A percentile compares a stretch with the other conserved stretches of the same genome.
Conservation (phyloP, 2,113 vertebrate species). For the Ginglymostoma cirratum region DNA sequence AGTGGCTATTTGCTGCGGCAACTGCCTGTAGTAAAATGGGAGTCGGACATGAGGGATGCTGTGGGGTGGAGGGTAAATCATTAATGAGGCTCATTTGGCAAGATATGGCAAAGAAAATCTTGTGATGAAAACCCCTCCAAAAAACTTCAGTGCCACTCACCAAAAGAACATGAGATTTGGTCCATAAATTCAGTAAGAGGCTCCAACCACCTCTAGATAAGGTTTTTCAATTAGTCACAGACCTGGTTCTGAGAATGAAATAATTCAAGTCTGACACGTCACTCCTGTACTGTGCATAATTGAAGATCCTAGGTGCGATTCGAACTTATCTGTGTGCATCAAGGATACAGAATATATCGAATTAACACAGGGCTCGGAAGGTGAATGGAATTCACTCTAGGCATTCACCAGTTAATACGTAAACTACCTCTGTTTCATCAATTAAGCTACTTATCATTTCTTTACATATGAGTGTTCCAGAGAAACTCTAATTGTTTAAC, state of each 20-base stretch:
- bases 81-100: no score
- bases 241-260: background rate
- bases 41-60: no score
- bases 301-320: background rate
- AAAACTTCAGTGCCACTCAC: no score
- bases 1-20: no score
- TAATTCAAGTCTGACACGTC: background rate
- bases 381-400: background rate
- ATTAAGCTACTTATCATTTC: background rate
- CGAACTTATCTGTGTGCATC: background rate
- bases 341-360: background rate
- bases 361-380: background rate
- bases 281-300: background rate
- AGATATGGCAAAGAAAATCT: no score
- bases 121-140: no score
- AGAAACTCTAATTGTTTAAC: background rate
- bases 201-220: background rate
- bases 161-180: background rate
- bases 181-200: conserved; percentile 11
- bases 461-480: background rate
- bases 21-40: no score
- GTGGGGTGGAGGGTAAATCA: no score
- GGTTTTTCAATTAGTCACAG: background rate
- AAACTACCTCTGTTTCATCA: background rate
- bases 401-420: background rate